Percentiles rank a stretch among this genome's conserved stretches.
Evolutionary conservation across 1,140 invertebrate genomes (phyloP).

Genomic region (Oedothorax gibbosus): DNA sequence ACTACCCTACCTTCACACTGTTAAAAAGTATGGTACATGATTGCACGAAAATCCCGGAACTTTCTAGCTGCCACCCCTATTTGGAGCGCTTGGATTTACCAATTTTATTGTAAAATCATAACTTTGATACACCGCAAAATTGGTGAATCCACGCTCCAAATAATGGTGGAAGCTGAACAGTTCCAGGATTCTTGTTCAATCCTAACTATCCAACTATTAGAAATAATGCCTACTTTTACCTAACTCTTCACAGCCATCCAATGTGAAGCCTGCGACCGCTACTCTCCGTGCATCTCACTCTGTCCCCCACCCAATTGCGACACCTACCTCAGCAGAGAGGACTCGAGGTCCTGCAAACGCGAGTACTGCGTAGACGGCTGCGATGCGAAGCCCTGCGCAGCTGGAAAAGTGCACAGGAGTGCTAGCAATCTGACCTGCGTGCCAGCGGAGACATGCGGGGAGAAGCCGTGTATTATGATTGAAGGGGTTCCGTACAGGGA

Average conservation of each 20-base stretch:
- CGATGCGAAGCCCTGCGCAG: conserved; percentile 77
- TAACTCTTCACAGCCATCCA: conserved; percentile 78
- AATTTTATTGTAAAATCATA: too few relatives aligned
- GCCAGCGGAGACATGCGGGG: conserved; percentile 12
- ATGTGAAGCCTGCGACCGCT: conserved; percentile 82
- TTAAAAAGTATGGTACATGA: too few relatives aligned
- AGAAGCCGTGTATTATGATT: conserved; percentile 24
- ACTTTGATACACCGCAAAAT: too few relatives aligned
- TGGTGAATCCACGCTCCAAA: too few relatives aligned
- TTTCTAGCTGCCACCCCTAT: too few relatives aligned
- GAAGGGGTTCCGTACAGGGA: conserved; percentile 53
- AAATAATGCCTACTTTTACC: too few relatives aligned
- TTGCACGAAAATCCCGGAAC: too few relatives aligned
- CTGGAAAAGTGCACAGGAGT: conserved; percentile 78
- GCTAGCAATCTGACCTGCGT: conserved; percentile 76
- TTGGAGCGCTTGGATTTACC: too few relatives aligned
- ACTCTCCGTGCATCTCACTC: conserved; percentile 82
- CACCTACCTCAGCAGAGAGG: conserved; percentile 74
- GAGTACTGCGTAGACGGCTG: conserved; percentile 85
- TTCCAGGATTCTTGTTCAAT: too few relatives aligned
- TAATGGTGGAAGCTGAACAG: too few relatives aligned
- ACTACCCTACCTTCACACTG: too few relatives aligned
- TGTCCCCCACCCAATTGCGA: conserved; percentile 86
- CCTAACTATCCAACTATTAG: too few relatives aligned
- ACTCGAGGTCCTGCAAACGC: conserved; percentile 75